Evolutionary conservation across 2,888 invertebrate genomes (phyloP).

Genomic region (Conchocele bisecta): DNA sequence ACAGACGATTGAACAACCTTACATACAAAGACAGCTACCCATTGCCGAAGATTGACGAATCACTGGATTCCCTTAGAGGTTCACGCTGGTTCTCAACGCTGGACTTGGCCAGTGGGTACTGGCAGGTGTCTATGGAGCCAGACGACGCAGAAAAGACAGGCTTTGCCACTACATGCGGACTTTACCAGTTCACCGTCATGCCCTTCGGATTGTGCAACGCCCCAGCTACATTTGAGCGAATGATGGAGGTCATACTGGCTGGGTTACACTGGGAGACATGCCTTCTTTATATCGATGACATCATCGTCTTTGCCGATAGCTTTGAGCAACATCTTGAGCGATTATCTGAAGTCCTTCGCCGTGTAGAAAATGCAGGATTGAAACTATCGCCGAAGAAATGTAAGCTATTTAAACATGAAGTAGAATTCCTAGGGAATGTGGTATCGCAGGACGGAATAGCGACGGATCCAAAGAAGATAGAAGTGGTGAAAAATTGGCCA

Average conservation of each 20-base stretch:
- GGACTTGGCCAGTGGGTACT: background rate
- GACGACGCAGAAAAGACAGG: background rate
- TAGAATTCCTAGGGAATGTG: background rate
- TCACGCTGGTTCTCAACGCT: background rate
- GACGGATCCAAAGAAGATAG: background rate
- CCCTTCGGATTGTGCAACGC: conserved; percentile 1
- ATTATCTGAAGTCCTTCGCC: background rate
- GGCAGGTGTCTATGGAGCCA: background rate
- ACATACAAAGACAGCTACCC: conserved; percentile 13
- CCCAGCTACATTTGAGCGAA: background rate
- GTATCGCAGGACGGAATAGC: background rate
- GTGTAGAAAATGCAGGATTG: background rate
- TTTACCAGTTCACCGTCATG: background rate
- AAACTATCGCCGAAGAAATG: background rate
- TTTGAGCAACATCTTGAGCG: background rate
- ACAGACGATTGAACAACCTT: background rate
- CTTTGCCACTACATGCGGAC: background rate
- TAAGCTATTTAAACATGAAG: background rate
- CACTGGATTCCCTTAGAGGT: background rate
- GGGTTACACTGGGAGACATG: background rate
- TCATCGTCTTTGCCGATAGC: background rate
- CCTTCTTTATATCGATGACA: background rate
- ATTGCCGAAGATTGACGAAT: background rate
- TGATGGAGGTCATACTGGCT: background rate
- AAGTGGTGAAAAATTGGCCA: background rate